Base-by-base conservation (phyloP, 1,140 invertebrate species). In the Eupeodes corollae region DNA sequence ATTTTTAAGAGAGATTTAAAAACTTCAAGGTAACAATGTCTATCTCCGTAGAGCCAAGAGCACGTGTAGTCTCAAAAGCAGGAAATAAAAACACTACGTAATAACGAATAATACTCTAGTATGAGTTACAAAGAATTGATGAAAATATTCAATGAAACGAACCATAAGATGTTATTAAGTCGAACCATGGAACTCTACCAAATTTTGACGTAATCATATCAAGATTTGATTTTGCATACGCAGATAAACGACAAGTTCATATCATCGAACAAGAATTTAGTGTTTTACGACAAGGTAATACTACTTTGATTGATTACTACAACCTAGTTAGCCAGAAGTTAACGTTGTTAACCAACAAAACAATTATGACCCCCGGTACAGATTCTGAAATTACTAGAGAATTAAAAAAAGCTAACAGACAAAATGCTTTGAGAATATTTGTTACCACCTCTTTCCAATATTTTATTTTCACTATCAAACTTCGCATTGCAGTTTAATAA, bases 191-290 rank as follows among this genome's bases (percentile, higher is more conserved):
- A 6, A 46, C 45, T 26, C 13, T 40, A 5, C 16, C 38, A 3
- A 46, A 37, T 46, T 46, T 34, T 35, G 44, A 37, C 6, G 44
- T 35, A 9, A 45, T 45, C 12, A 45, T 45, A 5, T 37, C 33
- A 11, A 14, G 44, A 13, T 12, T 45, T 14, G 44, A 45, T 26
- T 45, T 45, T 18, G 44, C 44, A 12, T 34, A 18, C 30, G 41
- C 18, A 12, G 41, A 42, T n/a, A 42, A 42, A 21, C 16, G 41
- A 11, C 19, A 3, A 5, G 5, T 42, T 3, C 40, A 42, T 26
- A 19, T 42, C 2, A 10, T 42, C 6, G 19, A 26, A n/a, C 21
- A 26, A 18, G 19, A 42, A 42, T 21, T 42, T 16, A 42, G 15
- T 6, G 6, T 42, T 5, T 12, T 42, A 6, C 18, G 14, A 21